Percentiles rank a stretch among this genome's conserved stretches.
Evolutionary conservation across 2,113 vertebrate genomes (phyloP).

Genomic region (Laterallus jamaicensis): DNA sequence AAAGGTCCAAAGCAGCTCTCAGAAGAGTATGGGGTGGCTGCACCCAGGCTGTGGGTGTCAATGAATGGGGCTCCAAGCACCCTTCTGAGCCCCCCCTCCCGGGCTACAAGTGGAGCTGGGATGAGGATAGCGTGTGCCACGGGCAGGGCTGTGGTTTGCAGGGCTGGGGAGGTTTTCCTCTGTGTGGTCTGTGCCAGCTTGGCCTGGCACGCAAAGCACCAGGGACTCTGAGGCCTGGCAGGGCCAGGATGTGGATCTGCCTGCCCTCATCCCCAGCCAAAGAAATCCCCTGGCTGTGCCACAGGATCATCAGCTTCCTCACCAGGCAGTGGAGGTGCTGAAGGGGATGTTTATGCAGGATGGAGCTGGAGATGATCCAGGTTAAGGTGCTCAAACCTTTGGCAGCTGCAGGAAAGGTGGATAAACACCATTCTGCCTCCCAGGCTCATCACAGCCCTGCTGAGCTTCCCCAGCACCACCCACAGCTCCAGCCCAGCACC

Average conservation of each 20-base stretch:
- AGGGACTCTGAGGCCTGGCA: fast-evolving
- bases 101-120: fast-evolving
- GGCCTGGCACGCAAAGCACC: fast-evolving
- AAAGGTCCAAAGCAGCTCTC: background rate
- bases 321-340: background rate
- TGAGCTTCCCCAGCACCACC: background rate
- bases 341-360: slow-evolving; percentile 19
- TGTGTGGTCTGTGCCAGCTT: fast-evolving
- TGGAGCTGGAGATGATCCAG: background rate
- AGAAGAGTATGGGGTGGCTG: background rate
- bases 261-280: background rate
- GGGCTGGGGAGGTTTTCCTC: background rate
- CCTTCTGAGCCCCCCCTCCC: background rate
- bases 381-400: background rate
- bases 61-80: background rate
- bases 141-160: background rate
- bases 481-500: background rate
- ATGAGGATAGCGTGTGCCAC: background rate
- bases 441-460: background rate
- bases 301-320: background rate
- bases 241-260: background rate
- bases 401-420: background rate
- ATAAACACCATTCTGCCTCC: background rate
- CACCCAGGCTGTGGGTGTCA: background rate
- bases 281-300: background rate